phyloP scores from a whole-genome alignment of 2,797 vertebrate species.

The Remorina albescens region DNA sequence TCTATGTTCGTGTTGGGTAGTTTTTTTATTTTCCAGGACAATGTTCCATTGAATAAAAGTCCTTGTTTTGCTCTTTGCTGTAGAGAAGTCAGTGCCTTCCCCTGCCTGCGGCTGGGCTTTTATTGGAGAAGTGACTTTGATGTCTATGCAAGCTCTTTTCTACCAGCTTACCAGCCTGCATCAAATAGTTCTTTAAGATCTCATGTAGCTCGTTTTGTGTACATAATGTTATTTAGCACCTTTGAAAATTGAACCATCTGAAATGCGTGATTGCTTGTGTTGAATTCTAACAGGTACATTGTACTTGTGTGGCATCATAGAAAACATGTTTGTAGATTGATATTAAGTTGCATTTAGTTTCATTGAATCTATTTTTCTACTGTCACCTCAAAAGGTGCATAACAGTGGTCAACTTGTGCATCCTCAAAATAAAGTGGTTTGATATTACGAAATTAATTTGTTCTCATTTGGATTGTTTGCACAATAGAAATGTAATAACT shows the following conservation, averaged over 20 bases:
- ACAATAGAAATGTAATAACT: constrained; percentile 14
- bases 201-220: constrained; percentile 83
- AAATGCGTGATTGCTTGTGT: constrained; percentile 78
- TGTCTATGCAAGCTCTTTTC: constrained; percentile 88
- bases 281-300: constrained; percentile 79
- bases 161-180: constrained; percentile 85
- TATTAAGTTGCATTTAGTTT: constrained; percentile 85
- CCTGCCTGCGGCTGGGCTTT: constrained; percentile 82
- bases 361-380: constrained; percentile 89
- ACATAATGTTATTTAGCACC: constrained; percentile 82
- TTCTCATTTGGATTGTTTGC: constrained; percentile 48
- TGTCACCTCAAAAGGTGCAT: constrained; percentile 83
- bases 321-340: constrained; percentile 83
- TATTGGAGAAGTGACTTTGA: constrained; percentile 84
- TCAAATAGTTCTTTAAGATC: constrained; percentile 80
- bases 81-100: constrained; percentile 85
- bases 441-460: constrained; percentile 69
- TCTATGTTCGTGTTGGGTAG: constrained; percentile 77
- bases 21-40: constrained; percentile 78
- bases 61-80: constrained; percentile 79
- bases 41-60: constrained; percentile 74
- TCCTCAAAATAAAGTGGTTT: constrained; percentile 86
- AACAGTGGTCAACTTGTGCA: constrained; percentile 84
- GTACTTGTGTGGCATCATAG: constrained; percentile 80
- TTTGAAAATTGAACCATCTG: constrained; percentile 76